Base-by-base conservation (phyloP, 2,113 vertebrate species). In the Vidua chalybeata region DNA sequence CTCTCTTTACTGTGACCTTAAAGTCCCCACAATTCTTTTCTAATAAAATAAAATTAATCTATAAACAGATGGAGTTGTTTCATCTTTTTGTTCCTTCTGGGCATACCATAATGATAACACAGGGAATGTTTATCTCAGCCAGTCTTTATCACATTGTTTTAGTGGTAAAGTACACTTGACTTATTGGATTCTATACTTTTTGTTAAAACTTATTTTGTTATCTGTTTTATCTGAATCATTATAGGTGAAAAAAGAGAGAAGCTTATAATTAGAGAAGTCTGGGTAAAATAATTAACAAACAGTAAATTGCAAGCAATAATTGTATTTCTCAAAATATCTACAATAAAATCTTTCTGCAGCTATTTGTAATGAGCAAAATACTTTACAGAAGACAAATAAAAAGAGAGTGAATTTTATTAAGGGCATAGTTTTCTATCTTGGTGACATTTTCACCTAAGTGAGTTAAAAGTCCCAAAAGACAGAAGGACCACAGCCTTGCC, bases 251-350 rank as follows among this genome's bases (percentile, higher is more conserved):
- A 87, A 94, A 63, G 82, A 77, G n/a, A 86, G 37, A 74, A 90
- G 63, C 35, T 90, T 92, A 92, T 92, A 90, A 93, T 94, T 90
- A 96, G 90, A 80, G 20, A 51, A 86, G 30, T 77, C 79, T 23
- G 30, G 37, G 84, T 72, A 89, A 94, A 94, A 90, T 89, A 94
- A 92, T 96, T 95, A 97, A 84, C 83, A 92, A 94, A 81, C 26
- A 83, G 52, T 87, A 89, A 78, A 94, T 72, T 89, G 45, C 45
- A 95, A 78, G 49, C 48, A 90, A 88, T 93, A 92, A 89, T 52
- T 37, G 0, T 86, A 93, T 93, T 94, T 89, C 64, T 89, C 27
- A 41, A 71, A 94, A 39, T 78, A 71, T 78, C 73, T 78, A 61
- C 73, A 90, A 78, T 81, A 90, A 89, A 95, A 82, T 67, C 54